Evolutionary conservation across 1,140 invertebrate species (phyloP).

Genomic region (Procambarus clarkii): DNA sequence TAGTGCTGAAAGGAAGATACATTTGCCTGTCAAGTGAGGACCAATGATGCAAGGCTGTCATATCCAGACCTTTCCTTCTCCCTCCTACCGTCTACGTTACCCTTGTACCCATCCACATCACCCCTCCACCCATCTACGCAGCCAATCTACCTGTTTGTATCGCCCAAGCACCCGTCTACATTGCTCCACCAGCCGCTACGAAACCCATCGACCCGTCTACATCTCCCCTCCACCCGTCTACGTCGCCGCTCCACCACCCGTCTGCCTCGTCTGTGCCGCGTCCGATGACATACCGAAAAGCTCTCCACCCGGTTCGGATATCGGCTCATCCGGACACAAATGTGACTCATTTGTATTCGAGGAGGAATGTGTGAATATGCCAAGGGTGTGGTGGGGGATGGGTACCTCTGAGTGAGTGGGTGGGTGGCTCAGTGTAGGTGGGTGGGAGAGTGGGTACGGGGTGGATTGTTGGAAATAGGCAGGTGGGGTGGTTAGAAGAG

Average conservation of each 20-base stretch:
- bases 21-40: conserved; percentile 14
- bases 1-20: conserved; percentile 13
- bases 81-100: background rate
- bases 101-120: background rate
- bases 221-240: background rate
- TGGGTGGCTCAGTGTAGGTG: no score
- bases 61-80: background rate
- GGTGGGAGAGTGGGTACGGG: no score
- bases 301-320: conserved; percentile 11
- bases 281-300: background rate
- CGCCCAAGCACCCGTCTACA: no score
- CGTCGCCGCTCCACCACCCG: no score
- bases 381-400: background rate
- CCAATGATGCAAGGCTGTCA: background rate
- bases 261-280: no score
- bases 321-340: conserved; percentile 27
- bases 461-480: no score
- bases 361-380: conserved; percentile 38
- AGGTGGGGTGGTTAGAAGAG: no score
- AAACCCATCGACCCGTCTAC: background rate
- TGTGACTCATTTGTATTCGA: conserved; percentile 9
- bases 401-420: no score
- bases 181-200: no score
- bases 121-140: background rate
- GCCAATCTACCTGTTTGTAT: background rate